Evolutionary conservation across 2,888 invertebrate species (phyloP).

Genomic region (Notodonta ziczac): DNA sequence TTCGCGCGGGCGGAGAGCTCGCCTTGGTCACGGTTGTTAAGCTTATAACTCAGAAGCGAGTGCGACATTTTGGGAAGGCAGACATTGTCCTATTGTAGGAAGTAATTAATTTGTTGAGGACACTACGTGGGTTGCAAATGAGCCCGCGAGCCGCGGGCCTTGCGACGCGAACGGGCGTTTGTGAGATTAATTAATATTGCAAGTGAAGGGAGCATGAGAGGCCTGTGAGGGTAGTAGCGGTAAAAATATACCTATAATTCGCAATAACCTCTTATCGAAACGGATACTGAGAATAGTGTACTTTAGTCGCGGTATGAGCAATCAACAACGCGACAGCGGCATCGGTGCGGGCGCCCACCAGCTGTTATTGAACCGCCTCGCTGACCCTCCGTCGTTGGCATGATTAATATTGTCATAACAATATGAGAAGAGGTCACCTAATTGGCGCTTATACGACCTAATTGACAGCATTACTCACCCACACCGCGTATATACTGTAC

Average conservation of each 20-base stretch:
- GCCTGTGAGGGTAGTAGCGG: background rate
- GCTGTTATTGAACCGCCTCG: slow-evolving; percentile 4
- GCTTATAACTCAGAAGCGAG: background rate
- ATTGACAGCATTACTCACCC: background rate
- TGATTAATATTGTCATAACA: slow-evolving; percentile 18
- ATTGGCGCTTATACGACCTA: slow-evolving; percentile 1
- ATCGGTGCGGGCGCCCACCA: background rate
- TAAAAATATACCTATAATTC: too few relatives aligned
- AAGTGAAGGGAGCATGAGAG: slow-evolving; percentile 1
- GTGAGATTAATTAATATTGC: background rate
- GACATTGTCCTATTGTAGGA: slow-evolving; percentile 28
- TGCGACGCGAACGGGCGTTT: background rate
- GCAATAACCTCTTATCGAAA: slow-evolving; percentile 2
- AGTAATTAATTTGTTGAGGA: slow-evolving; percentile 34
- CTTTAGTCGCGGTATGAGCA: background rate
- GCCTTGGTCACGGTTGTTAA: slow-evolving; percentile 30
- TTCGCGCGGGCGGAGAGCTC: slow-evolving; percentile 7
- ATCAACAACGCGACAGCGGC: background rate
- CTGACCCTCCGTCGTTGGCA: background rate
- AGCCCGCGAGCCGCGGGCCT: background rate
- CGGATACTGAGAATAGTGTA: background rate
- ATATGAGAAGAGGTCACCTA: slow-evolving; percentile 1
- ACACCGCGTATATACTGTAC: background rate
- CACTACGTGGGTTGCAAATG: slow-evolving; percentile 11
- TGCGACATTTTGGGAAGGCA: slow-evolving; percentile 21